Percentiles rank a stretch among this genome's conserved stretches.
phyloP scores from a whole-genome alignment of 2,888 invertebrate genomes.

The Sphecodes monilicornis region DNA sequence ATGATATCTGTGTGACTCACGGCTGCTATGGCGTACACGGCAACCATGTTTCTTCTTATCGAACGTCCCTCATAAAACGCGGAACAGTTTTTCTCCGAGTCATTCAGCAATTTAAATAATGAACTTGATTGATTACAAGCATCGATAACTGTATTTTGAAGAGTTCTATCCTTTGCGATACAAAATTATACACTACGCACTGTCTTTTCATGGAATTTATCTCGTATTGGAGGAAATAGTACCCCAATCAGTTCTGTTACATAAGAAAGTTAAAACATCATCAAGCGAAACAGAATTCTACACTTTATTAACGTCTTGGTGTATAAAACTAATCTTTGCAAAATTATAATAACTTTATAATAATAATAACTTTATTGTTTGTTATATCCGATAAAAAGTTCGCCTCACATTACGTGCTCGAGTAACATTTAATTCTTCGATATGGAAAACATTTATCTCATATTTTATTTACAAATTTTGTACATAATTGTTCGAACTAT shows the following conservation, averaged over 20 bases:
- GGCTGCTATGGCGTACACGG: not conserved
- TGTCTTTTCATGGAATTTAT: too few relatives aligned
- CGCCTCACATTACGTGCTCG: too few relatives aligned
- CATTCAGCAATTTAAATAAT: slow-evolving; percentile 15
- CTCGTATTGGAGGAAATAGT: too few relatives aligned
- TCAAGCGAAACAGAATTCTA: too few relatives aligned
- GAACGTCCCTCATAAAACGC: not conserved
- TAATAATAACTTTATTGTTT: too few relatives aligned
- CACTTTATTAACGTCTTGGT: too few relatives aligned
- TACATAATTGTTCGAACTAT: not conserved
- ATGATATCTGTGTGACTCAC: not conserved
- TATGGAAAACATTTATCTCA: not conserved
- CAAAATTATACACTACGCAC: not conserved
- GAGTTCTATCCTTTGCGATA: not conserved
- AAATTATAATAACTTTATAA: too few relatives aligned
- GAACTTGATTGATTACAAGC: slow-evolving; percentile 24
- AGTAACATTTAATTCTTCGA: too few relatives aligned
- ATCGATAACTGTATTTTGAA: not conserved
- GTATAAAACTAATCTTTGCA: too few relatives aligned
- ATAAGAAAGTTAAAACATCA: too few relatives aligned
- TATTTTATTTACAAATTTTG: not conserved
- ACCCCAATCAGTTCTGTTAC: too few relatives aligned
- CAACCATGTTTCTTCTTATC: slow-evolving; percentile 28
- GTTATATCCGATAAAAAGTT: too few relatives aligned
- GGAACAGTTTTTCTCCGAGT: slow-evolving; percentile 34